Conservation (phyloP, 2,113 vertebrate species). For the Sylvilagus bachmani region DNA sequence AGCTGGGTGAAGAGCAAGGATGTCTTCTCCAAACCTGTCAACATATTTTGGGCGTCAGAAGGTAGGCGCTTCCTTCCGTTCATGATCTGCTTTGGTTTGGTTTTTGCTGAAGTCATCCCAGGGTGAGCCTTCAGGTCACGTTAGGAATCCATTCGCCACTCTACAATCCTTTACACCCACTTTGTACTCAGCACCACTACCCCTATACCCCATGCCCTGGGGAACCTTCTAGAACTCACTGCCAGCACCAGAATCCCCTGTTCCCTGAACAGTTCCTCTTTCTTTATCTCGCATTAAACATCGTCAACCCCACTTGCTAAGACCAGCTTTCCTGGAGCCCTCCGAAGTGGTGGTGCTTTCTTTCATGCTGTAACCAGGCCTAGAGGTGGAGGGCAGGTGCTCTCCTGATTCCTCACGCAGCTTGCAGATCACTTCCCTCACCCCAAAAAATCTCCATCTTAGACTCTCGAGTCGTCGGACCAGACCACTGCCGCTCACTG, state of each 20-base stretch:
- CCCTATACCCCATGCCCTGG: fast-evolving
- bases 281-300: neutral
- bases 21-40: conserved; percentile 87
- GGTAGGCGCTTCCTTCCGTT: conserved; percentile 85
- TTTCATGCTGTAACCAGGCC: neutral
- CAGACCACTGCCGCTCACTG: fast-evolving
- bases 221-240: neutral
- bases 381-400: neutral
- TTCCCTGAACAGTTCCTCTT: neutral
- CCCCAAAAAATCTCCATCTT: neutral
- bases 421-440: neutral
- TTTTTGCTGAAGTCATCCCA: fast-evolving
- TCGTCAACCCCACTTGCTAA: neutral
- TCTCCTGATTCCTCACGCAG: neutral
- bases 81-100: neutral
- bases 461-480: neutral
- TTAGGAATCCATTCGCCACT: neutral
- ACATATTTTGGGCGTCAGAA: conserved; percentile 91
- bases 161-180: fast-evolving
- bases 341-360: neutral
- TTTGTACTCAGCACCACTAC: neutral
- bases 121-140: fast-evolving
- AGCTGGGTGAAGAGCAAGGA: conserved; percentile 90
- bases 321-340: neutral
- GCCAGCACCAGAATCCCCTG: neutral